Evolutionary conservation across 2,888 invertebrate genomes (phyloP), one percentile per base, ranked within the genome.

Genomic region (Cheilosia impressa): DNA sequence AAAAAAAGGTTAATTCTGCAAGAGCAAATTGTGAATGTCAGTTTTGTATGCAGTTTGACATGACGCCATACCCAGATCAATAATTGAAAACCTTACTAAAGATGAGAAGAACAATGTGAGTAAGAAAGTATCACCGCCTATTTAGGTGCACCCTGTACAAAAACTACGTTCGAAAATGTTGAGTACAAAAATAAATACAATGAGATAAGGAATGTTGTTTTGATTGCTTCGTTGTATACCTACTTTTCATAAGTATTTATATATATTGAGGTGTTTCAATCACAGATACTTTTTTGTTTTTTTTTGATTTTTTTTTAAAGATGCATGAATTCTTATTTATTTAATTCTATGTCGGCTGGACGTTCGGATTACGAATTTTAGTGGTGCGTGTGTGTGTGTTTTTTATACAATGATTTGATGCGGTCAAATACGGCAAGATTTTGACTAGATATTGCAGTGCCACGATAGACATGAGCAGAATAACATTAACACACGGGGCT

Each of bases 401-500:
- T 31, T 60, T 60, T 62, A 55, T 41, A 73, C 31, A 81, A 81
- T 81, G 72, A 66, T 76, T 72, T 80, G 55, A 76, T 84, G 84
- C 73, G 87, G 80, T 85, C 83, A 82, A 79, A 85, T 80, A 87
- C 75, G 88, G 88, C 88, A 88, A 88, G 88, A 88, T 85, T 87
- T 87, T 85, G 88, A 88, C 88, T 88, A 88, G 88, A 88, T 79
- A 78, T 77, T 76, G 76, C 65, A 68, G 57, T 80, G 63, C 63
- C 73, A 66, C 71, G 62, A 80, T 72, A 63, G 80, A 57, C 83
- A 47, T 77, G 62, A 69, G 43, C 66, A 72, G 60, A 72, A 60
- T 81, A 45, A 79, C 50, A 45, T 52, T 52, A 80, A 79, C 57
- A 63, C 79, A 85, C 55, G 58, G 58, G 80, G 63, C 43, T 55